Evolutionary conservation across 2,797 vertebrate species (phyloP).

Genomic region (Leptoclinus maculatus): DNA sequence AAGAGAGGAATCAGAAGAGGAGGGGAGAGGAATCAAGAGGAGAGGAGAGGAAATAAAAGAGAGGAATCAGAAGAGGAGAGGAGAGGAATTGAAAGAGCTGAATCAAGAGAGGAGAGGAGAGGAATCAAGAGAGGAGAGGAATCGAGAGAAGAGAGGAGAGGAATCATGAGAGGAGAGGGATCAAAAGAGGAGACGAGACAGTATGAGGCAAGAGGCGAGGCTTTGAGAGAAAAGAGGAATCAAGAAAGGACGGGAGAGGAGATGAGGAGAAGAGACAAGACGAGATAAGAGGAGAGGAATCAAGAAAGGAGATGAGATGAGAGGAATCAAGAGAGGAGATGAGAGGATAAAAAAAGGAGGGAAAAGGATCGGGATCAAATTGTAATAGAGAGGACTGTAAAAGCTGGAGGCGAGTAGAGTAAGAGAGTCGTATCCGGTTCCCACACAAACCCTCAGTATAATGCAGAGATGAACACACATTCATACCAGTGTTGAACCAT

Average conservation of each 20-base stretch:
- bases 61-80: not conserved
- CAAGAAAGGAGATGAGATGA: not conserved
- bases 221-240: too few species aligned
- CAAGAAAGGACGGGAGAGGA: not conserved
- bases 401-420: not conserved
- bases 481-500: not conserved
- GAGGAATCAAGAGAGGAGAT: not conserved
- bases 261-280: not conserved
- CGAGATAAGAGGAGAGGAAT: not conserved
- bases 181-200: not conserved
- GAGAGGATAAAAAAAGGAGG: slow-evolving; percentile 2
- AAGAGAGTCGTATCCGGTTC: not conserved
- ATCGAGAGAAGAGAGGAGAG: not conserved
- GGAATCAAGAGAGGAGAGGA: not conserved
- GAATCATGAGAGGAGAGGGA: not conserved
- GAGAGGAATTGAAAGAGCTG: not conserved
- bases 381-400: not conserved
- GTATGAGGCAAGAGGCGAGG: not conserved
- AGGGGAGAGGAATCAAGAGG: too few species aligned
- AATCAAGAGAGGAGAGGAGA: not conserved
- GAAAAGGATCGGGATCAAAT: not conserved
- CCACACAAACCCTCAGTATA: not conserved
- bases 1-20: not conserved
- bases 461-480: not conserved
- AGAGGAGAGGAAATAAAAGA: not conserved